Base-by-base conservation (phyloP, 2,113 vertebrate species). In the Hippocampus abdominalis region DNA sequence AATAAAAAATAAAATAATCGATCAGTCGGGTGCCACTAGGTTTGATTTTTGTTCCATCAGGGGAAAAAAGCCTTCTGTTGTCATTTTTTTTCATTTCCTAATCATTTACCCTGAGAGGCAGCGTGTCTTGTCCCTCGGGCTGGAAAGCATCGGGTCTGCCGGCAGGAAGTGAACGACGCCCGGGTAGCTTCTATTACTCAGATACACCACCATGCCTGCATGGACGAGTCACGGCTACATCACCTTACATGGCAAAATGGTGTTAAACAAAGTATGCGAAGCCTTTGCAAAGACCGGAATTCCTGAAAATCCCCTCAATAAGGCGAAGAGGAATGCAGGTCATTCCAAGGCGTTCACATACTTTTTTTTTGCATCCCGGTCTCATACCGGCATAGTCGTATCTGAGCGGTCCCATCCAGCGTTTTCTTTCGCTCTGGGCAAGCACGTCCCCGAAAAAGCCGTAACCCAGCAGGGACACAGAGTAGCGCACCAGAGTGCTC, bases 371-470 rank as follows among this genome's bases (percentile, higher is more conserved):
- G 10, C 42, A 44, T 13, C 3, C 42, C 12, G 46, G 4, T 4
- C 20, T 40, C 63, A 39, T 49, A 94, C 94, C 94, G 73, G 93
- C 91, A 62, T 91, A 91, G 76, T 93, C 93, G 13, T 94, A 94
- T 92, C 93, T 80, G 21, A 90, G 71, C 25, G 94, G 93, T 18
- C 94, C 94, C 91, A 94, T 92, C 92, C 93, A 94, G 49, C 94
- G 93, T 21, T 92, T 87, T 60, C 88, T 91, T 77, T 94, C 93
- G 36, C 93, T 94, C 83, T 92, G 89, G 18, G 84, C 86, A 68
- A 94, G 77, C 4, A 94, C 92, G 9, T 94, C 94, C 0, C 94
- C 94, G 44, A 94, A 94, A 77, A 94, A 94, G 40, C 94, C 94
- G 25, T 94, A 94, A 12, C 93, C 93, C 76, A 93, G 60, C 65